phyloP scores from a whole-genome alignment of 1,140 invertebrate genomes.

The Macrobrachium nipponense region DNA sequence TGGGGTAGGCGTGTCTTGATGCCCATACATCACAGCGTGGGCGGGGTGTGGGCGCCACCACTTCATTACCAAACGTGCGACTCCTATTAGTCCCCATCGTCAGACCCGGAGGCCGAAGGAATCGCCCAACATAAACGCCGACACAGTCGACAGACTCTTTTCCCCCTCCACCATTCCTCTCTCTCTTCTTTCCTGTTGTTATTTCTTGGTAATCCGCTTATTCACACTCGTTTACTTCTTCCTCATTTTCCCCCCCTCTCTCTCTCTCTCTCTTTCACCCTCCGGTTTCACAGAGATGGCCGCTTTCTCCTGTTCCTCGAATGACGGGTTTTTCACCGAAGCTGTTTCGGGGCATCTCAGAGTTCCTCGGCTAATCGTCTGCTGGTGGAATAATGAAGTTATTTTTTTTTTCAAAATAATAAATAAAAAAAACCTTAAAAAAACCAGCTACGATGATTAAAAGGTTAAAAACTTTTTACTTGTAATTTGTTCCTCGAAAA shows the following conservation, averaged over 20 bases:
- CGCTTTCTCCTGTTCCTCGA: neutral
- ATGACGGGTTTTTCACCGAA: no score
- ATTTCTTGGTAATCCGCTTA: no score
- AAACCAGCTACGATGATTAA: no score
- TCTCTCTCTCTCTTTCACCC: neutral
- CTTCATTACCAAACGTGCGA: constrained; percentile 52
- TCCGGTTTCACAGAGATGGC: no score
- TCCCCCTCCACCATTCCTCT: neutral
- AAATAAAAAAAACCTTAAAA: no score
- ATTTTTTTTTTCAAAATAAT: no score
- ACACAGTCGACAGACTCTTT: neutral
- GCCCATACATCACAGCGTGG: constrained; percentile 40
- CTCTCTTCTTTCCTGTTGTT: neutral
- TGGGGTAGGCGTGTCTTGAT: constrained; percentile 23
- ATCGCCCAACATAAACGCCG: neutral
- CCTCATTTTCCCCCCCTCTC: neutral
- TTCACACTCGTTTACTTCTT: neutral
- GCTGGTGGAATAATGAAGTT: no score
- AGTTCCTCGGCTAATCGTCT: no score
- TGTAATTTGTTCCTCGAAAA: no score
- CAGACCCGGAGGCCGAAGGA: no score
- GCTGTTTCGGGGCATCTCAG: no score
- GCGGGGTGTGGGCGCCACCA: constrained; percentile 37
- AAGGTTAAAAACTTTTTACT: no score
- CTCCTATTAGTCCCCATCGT: constrained; percentile 32